phyloP scores from a whole-genome alignment of 37 sponge, comb jelly and placozoan species.

The Crambe crambe region DNA sequence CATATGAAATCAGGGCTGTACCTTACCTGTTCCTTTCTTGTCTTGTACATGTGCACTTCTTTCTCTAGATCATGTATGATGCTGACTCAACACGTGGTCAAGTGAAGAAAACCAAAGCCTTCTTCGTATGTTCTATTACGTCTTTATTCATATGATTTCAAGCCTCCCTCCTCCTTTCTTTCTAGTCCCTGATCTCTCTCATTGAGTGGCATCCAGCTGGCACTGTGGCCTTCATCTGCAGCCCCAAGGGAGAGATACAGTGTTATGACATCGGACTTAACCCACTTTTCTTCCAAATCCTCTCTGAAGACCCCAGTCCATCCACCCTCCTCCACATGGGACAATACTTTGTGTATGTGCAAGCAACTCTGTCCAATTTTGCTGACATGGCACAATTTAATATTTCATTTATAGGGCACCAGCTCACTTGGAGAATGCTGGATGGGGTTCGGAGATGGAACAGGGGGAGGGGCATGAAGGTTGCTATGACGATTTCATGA shows the following conservation, averaged over 20 bases:
- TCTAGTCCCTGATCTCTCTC: slow-evolving; percentile 44
- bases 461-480: slow-evolving; percentile 54
- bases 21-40: background rate
- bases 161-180: background rate
- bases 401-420: slow-evolving; percentile 33
- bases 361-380: too few species aligned
- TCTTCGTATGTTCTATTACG: slow-evolving; percentile 38
- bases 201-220: slow-evolving; percentile 77
- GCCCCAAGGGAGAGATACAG: slow-evolving; percentile 54
- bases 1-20: too few species aligned
- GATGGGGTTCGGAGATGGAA: slow-evolving; percentile 49
- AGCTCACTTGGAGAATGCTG: slow-evolving; percentile 26
- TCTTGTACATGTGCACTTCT: background rate
- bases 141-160: background rate
- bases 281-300: slow-evolving; percentile 32
- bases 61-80: slow-evolving; percentile 19
- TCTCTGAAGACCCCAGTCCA: slow-evolving; percentile 30
- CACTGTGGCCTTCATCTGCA: slow-evolving; percentile 45
- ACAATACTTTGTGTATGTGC: slow-evolving; percentile 42
- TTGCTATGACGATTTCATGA: slow-evolving; percentile 66
- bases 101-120: slow-evolving; percentile 17
- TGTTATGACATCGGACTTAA: slow-evolving; percentile 64
- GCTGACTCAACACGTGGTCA: background rate
- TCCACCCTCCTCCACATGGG: slow-evolving; percentile 37
- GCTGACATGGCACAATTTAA: background rate